Evolutionary conservation across 2,797 vertebrate genomes (phyloP).

Genomic region (Molossus molossus): DNA sequence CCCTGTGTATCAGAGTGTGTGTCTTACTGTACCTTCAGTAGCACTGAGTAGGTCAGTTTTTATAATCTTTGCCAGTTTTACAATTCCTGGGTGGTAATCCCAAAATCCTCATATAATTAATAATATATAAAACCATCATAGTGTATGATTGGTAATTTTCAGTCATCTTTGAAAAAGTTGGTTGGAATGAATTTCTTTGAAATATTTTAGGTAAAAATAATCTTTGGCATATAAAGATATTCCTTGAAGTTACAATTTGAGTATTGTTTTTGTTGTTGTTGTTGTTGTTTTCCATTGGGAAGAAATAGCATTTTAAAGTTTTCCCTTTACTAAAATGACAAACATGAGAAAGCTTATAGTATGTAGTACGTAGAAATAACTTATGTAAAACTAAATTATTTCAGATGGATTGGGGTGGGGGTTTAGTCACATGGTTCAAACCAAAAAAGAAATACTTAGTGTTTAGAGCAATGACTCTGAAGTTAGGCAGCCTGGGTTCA

Average conservation of each 20-base stretch:
- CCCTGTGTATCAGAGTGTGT: conserved; percentile 64
- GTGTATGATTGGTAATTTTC: conserved; percentile 20
- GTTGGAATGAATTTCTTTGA: conserved; percentile 73
- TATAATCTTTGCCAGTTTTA: conserved; percentile 69
- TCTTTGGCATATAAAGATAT: conserved; percentile 1
- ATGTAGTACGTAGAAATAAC: conserved; percentile 22
- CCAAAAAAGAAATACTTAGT: background rate
- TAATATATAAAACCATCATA: conserved; percentile 66
- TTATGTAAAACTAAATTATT: conserved; percentile 52
- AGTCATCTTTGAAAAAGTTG: conserved; percentile 64
- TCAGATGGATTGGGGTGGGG: background rate
- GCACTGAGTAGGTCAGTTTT: conserved; percentile 76
- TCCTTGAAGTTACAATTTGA: conserved; percentile 58
- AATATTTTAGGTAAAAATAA: background rate
- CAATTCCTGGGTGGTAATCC: conserved; percentile 21
- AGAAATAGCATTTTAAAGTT: conserved; percentile 51
- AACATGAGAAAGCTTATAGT: conserved; percentile 42
- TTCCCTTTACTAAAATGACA: conserved; percentile 66
- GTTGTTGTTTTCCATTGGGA: background rate
- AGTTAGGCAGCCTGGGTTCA: conserved; percentile 38
- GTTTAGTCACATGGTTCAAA: background rate
- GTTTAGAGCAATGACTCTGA: conserved; percentile 44
- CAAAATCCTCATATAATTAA: conserved; percentile 66
- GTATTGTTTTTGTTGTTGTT: background rate
- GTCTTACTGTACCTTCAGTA: conserved; percentile 75